Base-by-base conservation (phyloP, 2,888 invertebrate genomes). In the Idaea dimidiata region DNA sequence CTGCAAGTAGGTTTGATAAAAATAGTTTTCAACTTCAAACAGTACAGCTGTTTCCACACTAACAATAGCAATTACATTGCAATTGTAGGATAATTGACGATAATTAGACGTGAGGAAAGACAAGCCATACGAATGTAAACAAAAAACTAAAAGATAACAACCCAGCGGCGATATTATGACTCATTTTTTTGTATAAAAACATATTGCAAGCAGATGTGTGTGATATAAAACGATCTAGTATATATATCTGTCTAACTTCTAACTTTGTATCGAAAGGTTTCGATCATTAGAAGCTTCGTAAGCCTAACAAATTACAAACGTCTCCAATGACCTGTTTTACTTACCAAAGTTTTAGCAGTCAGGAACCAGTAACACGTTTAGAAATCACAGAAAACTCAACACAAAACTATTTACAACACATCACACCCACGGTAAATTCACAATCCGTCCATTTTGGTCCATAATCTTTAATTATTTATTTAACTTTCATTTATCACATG, bases 391-490 rank as follows among this genome's bases (percentile, higher is more conserved):
- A 57, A 33, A 77, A 78, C 71, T 72, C 72, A 77, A 76, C 64
- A 67, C 67, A 71, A 73, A 68, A 64, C 69, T 63, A 75, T 67
- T 81, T 78, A 85, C 81, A 79, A 80, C 82, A 80, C 79, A 79
- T 79, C 70, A 84, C 86, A 87, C 82, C 78, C 85, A 85, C 86
- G 77, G 78, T 76, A 74, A 81, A 69, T 81, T 80, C 78, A 73
- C 82, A 83, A 87, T 80, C 84, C 84, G 87, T 87, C 86, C 88
- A 88, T 88, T 84, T 86, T 87, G 84, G 80, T 76, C 74, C 77
- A 73, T 80, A 78, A 81, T 81, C 81, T 69, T 79, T 78, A 82
- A 83, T 84, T 83, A 80, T 81, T 76, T 83, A 87, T 87, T 88
- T 84, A 43, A 87, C 86, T 86, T 86, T 84, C 77, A 65, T 76